These are phyloP conservation scores for Rousettus madagascariensis DNA, from an alignment of 2,797 vertebrate genomes.

Conservation along the genomic window DNA sequence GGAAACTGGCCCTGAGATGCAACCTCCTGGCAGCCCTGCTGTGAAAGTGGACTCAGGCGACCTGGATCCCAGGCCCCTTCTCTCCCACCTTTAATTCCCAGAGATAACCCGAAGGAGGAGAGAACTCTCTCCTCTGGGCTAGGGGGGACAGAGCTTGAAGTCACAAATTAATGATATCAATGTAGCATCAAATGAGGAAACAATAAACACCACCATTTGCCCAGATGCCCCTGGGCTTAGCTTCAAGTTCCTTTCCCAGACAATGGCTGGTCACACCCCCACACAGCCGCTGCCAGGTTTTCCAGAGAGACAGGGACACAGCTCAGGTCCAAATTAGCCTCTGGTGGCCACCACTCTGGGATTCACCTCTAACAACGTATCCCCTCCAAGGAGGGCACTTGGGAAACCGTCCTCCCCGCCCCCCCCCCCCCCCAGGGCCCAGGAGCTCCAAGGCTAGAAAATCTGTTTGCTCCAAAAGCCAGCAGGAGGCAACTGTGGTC, in stretches of 20 bases:
- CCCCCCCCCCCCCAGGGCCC: not conserved
- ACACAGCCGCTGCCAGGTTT: constrained; percentile 16
- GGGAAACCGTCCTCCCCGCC: not conserved
- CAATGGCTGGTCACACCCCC: constrained; percentile 59
- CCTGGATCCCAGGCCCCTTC: constrained; percentile 34
- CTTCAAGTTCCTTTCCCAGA: constrained; percentile 53
- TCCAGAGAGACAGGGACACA: constrained; percentile 35
- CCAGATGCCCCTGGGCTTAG: constrained; percentile 8
- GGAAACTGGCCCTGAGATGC: not conserved
- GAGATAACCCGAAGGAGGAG: constrained; percentile 41
- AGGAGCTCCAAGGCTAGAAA: not conserved
- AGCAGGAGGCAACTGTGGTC: not conserved
- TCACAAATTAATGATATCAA: constrained; percentile 44
- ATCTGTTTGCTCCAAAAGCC: constrained; percentile 24
- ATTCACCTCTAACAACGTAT: constrained; percentile 39
- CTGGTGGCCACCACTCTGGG: constrained; percentile 19
- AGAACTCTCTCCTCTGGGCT: not conserved
- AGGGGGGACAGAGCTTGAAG: not conserved
- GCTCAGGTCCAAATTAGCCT: constrained; percentile 54
- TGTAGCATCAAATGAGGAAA: constrained; percentile 23
- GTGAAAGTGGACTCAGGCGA: constrained; percentile 29
- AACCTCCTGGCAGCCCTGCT: not conserved
- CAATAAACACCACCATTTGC: constrained; percentile 54
- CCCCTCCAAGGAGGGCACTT: not conserved
- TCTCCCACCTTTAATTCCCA: constrained; percentile 28